Evolutionary conservation across 2,113 vertebrate genomes (phyloP).

Genomic region (Antechinus stuartii): DNA sequence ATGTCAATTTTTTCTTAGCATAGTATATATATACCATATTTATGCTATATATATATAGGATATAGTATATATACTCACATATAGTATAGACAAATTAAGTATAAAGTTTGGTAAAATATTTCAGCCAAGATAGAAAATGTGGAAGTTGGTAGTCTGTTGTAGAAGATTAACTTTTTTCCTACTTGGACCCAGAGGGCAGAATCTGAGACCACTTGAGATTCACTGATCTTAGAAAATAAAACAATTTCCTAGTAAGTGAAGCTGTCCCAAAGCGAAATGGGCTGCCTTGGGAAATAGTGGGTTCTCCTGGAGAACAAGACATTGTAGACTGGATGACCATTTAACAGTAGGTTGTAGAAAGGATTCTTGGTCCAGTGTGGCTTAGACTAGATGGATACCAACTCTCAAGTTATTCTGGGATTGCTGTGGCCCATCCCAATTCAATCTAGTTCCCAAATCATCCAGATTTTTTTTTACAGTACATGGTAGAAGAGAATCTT

Average conservation of each 20-base stretch:
- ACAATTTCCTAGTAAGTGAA: neutral
- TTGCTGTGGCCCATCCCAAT: neutral
- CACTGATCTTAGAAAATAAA: neutral
- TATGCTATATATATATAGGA: too few relatives aligned
- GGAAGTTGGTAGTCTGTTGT: too few relatives aligned
- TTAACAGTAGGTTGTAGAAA: neutral
- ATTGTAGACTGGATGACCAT: neutral
- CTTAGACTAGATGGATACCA: neutral
- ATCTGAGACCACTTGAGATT: neutral
- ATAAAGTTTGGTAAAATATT: neutral
- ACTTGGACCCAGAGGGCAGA: neutral
- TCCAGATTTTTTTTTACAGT: slow-evolving; percentile 8
- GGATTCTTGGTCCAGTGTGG: neutral
- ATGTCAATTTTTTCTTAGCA: neutral
- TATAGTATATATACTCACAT: neutral
- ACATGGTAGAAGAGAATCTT: neutral
- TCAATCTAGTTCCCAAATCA: neutral
- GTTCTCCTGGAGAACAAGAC: neutral
- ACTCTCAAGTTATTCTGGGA: neutral
- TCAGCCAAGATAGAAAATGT: neutral
- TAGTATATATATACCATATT: neutral
- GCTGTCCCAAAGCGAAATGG: neutral
- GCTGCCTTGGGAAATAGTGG: neutral
- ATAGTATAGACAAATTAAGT: neutral
- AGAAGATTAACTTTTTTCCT: neutral